Percentiles rank a stretch among this genome's conserved stretches.
phyloP scores from a whole-genome alignment of 2,888 invertebrate species.

The Caenorhabditis panamensis region DNA sequence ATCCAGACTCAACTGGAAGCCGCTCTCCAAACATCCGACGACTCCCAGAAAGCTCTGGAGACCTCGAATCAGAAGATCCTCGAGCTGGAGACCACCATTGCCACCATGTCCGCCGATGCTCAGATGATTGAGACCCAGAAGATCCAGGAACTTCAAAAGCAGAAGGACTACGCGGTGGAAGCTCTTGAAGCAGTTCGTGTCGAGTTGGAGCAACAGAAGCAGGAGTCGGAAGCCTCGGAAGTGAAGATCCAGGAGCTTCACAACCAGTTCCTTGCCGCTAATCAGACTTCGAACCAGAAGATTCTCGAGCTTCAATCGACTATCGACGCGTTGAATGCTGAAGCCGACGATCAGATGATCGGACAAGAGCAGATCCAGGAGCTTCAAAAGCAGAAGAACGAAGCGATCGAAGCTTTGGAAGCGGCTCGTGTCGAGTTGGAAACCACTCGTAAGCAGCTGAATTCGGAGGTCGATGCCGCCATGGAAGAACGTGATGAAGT shows the following conservation, averaged over 20 bases:
- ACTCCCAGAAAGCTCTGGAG: too few species aligned
- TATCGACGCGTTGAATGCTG: not conserved
- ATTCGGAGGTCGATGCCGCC: too few species aligned
- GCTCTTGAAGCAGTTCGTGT: not conserved
- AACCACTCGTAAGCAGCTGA: too few species aligned
- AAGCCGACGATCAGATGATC: conserved; percentile 6
- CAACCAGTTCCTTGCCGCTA: not conserved
- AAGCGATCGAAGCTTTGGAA: conserved; percentile 13
- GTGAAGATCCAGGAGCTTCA: not conserved
- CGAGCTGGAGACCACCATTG: too few species aligned
- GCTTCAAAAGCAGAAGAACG: not conserved
- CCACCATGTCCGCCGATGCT: too few species aligned
- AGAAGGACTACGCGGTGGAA: not conserved
- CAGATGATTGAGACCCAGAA: too few species aligned
- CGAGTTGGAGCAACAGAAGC: not conserved
- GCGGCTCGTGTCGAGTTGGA: too few species aligned
- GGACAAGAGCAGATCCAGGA: not conserved
- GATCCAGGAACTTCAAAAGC: not conserved
- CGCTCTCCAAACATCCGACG: too few species aligned
- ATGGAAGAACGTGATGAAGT: too few species aligned
- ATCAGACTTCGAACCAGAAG: not conserved
- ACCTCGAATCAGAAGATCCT: too few species aligned
- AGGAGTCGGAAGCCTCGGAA: not conserved
- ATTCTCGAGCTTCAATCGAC: not conserved
- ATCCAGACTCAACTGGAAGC: not conserved